A percentile compares a stretch with the other conserved stretches of the same genome.
Conservation (phyloP, 1,140 invertebrate species). For the Pantala flavescens region DNA sequence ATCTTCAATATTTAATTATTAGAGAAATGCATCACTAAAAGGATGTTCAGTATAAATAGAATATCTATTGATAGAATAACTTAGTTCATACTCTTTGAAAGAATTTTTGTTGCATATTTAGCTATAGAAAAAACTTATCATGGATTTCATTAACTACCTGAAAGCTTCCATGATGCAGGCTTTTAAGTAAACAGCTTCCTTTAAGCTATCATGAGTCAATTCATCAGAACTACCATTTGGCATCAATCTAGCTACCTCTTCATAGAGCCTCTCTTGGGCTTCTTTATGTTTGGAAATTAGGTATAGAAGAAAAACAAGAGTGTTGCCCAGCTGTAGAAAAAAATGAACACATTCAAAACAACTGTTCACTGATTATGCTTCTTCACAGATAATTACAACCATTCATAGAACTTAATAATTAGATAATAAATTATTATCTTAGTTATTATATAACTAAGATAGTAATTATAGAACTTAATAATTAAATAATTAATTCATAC, state of each 20-base stretch:
- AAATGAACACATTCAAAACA: slow-evolving; percentile 14
- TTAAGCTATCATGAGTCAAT: slow-evolving; percentile 48
- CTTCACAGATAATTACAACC: not conserved
- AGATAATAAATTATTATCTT: not conserved
- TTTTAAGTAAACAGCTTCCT: slow-evolving; percentile 60
- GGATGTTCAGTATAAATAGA: no score
- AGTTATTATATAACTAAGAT: no score
- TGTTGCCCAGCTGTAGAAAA: slow-evolving; percentile 61
- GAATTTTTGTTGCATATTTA: no score
- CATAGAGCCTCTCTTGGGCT: slow-evolving; percentile 60
- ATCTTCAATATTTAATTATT: no score
- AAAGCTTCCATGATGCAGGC: slow-evolving; percentile 82
- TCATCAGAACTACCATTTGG: slow-evolving; percentile 41
- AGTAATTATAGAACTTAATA: no score
- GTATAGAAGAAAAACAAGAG: slow-evolving; percentile 66
- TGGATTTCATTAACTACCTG: slow-evolving; percentile 25
- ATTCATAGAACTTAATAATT: not conserved
- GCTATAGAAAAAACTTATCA: no score
- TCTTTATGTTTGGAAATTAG: slow-evolving; percentile 56
- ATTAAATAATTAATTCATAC: no score
- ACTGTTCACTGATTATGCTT: not conserved
- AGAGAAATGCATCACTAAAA: no score
- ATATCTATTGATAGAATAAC: no score
- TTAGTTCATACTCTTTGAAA: no score
- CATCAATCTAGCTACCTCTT: slow-evolving; percentile 54